A percentile compares a stretch with the other conserved stretches of the same genome.
Conservation (phyloP, 2,113 vertebrate species). For the Dunckerocampus dactyliophorus region DNA sequence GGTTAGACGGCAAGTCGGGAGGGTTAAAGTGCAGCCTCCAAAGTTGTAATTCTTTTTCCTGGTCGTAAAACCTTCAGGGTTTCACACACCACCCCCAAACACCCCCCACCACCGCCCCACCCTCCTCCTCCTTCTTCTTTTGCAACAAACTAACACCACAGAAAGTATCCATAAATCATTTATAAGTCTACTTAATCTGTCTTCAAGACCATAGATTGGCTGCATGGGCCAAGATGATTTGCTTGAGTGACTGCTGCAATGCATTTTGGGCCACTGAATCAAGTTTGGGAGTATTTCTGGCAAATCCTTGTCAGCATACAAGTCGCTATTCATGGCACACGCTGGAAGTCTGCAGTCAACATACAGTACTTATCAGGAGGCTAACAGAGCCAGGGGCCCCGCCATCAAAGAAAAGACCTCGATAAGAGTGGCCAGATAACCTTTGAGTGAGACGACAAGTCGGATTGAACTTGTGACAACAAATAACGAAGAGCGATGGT, state of each 20-base stretch:
- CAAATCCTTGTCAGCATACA: slow-evolving; percentile 25
- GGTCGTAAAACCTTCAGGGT: slow-evolving; percentile 11
- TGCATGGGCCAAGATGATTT: slow-evolving; percentile 4
- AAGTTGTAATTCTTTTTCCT: slow-evolving; percentile 45
- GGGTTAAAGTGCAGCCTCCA: slow-evolving; percentile 46
- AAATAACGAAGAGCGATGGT: neutral
- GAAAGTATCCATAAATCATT: neutral
- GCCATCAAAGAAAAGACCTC: slow-evolving; percentile 55
- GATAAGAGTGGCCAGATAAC: slow-evolving; percentile 58
- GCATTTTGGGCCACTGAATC: slow-evolving; percentile 20
- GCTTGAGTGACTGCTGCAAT: neutral
- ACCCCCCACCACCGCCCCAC: no score
- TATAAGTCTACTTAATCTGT: slow-evolving; percentile 9
- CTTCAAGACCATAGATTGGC: slow-evolving; percentile 14
- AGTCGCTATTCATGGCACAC: slow-evolving; percentile 39
- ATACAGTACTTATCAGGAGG: slow-evolving; percentile 54
- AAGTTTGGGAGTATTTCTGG: slow-evolving; percentile 29
- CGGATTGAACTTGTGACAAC: neutral
- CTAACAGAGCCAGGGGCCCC: slow-evolving; percentile 42
- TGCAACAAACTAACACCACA: slow-evolving; percentile 6
- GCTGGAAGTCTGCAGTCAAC: slow-evolving; percentile 46
- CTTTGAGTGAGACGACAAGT: slow-evolving; percentile 19
- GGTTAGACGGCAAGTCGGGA: slow-evolving; percentile 41
- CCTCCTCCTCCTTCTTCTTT: neutral
- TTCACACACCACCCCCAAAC: neutral